These are phyloP conservation scores for Scleropages formosus DNA, from an alignment of 2,797 vertebrate species.

Conservation along the genomic window DNA sequence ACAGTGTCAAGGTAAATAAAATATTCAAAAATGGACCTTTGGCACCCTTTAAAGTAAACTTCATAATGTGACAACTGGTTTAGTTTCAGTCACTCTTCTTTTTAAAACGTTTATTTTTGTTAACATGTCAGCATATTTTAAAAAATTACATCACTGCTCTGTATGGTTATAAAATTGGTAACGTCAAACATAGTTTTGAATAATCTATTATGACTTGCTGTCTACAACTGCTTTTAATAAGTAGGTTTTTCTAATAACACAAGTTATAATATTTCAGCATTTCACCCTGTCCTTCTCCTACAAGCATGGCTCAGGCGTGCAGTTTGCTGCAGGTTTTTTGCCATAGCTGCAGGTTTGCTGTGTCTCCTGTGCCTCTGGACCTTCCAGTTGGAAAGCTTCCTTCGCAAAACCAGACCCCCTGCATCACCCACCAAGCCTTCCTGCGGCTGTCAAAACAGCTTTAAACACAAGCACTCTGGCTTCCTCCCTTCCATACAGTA, in stretches of 20 bases:
- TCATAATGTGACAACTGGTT: too few species aligned
- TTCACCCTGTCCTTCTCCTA: neutral
- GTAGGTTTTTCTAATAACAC: neutral
- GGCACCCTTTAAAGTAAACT: too few species aligned
- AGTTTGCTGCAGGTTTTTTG: conserved; percentile 34
- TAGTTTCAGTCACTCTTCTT: too few species aligned
- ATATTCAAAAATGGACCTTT: too few species aligned
- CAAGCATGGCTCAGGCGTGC: conserved; percentile 9
- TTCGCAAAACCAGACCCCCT: conserved; percentile 78
- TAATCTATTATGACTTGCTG: neutral
- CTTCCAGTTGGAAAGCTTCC: conserved; percentile 75
- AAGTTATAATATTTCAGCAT: neutral
- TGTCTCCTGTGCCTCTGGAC: conserved; percentile 75
- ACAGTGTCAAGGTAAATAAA: too few species aligned
- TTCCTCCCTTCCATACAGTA: conserved; percentile 26
- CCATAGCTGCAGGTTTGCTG: conserved; percentile 52
- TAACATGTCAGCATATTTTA: too few species aligned
- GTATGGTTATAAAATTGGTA: too few species aligned
- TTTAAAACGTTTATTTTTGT: too few species aligned
- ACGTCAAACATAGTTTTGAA: neutral
- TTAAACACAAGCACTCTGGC: neutral
- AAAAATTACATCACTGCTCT: too few species aligned
- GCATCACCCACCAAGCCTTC: conserved; percentile 65
- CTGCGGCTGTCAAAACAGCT: conserved; percentile 44
- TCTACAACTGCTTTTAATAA: neutral